Evolutionary conservation across 1,140 invertebrate genomes (phyloP).

Genomic region (Zaprionus kolodkinae): DNA sequence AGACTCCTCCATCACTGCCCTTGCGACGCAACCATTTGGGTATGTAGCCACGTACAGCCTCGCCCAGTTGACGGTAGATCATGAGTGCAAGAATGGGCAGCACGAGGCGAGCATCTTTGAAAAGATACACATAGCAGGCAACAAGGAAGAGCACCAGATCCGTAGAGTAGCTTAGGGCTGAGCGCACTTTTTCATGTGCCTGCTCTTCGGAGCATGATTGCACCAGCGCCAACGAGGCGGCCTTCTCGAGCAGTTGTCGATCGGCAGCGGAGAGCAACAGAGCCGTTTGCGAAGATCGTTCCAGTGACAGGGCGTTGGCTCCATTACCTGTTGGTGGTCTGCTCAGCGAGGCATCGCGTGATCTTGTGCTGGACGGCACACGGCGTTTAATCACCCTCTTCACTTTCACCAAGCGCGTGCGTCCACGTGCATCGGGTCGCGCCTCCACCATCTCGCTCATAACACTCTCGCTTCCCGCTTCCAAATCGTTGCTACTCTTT

Average conservation of each 20-base stretch:
- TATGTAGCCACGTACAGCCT: slow-evolving; percentile 85
- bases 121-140: slow-evolving; percentile 91
- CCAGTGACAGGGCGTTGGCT: not conserved
- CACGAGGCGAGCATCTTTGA: slow-evolving; percentile 90
- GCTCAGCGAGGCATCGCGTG: slow-evolving; percentile 69
- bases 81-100: slow-evolving; percentile 90
- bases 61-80: slow-evolving; percentile 90
- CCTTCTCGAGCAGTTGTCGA: slow-evolving; percentile 59
- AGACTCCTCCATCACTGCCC: slow-evolving; percentile 53
- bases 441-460: slow-evolving; percentile 75
- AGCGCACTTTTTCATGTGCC: slow-evolving; percentile 88
- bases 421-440: slow-evolving; percentile 70
- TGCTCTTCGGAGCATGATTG: slow-evolving; percentile 85
- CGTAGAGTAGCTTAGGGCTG: slow-evolving; percentile 88
- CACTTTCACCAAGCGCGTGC: slow-evolving; percentile 73
- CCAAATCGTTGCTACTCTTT: slow-evolving; percentile 51
- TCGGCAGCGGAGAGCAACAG: slow-evolving; percentile 51
- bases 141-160: slow-evolving; percentile 89
- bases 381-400: slow-evolving; percentile 72
- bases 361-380: slow-evolving; percentile 73
- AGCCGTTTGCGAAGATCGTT: slow-evolving; percentile 27
- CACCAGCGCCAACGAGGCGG: slow-evolving; percentile 53
- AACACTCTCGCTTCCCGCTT: slow-evolving; percentile 51
- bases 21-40: slow-evolving; percentile 83
- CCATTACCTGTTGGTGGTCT: slow-evolving; percentile 26